These are phyloP conservation scores for Pseudopleuronectes americanus DNA, from an alignment of 2,797 vertebrate species.

Conservation along the genomic window DNA sequence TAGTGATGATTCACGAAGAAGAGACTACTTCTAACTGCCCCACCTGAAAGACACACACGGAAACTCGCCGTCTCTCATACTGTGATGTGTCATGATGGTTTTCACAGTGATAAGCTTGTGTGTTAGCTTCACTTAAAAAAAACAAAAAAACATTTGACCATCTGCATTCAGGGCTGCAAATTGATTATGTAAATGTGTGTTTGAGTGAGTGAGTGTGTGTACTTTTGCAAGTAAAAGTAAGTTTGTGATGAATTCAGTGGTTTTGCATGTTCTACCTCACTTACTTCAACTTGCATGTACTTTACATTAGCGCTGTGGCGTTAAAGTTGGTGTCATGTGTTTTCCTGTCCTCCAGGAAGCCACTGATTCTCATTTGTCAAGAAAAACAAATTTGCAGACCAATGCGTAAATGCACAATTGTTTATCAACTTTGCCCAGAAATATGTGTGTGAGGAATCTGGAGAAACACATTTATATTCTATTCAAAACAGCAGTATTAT, in stretches of 20 bases:
- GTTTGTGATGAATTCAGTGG: constrained; percentile 31
- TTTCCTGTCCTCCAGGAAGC: constrained; percentile 17
- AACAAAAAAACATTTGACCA: neutral
- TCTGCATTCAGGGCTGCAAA: constrained; percentile 36
- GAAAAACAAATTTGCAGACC: neutral
- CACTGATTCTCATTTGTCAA: constrained; percentile 14
- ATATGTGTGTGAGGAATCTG: neutral
- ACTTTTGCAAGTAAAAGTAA: constrained; percentile 59
- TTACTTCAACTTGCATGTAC: constrained; percentile 29
- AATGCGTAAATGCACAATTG: neutral
- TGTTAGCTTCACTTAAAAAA: constrained; percentile 9
- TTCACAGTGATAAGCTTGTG: neutral
- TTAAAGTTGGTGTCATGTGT: constrained; percentile 25
- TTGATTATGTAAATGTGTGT: constrained; percentile 23
- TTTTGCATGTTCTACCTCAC: constrained; percentile 57
- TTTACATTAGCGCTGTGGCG: constrained; percentile 13
- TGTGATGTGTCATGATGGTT: constrained; percentile 11
- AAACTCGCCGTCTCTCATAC: neutral
- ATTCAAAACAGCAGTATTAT: neutral
- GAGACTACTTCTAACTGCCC: constrained; percentile 93
- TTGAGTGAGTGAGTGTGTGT: constrained; percentile 3
- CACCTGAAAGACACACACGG: neutral
- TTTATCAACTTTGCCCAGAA: neutral
- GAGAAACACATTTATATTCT: neutral
- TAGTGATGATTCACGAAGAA: constrained; percentile 93